Percentiles rank a stretch among this genome's conserved stretches.
These are phyloP conservation scores for Hartigia nigra DNA, from an alignment of 2,888 invertebrate genomes.

Conservation along the genomic window DNA sequence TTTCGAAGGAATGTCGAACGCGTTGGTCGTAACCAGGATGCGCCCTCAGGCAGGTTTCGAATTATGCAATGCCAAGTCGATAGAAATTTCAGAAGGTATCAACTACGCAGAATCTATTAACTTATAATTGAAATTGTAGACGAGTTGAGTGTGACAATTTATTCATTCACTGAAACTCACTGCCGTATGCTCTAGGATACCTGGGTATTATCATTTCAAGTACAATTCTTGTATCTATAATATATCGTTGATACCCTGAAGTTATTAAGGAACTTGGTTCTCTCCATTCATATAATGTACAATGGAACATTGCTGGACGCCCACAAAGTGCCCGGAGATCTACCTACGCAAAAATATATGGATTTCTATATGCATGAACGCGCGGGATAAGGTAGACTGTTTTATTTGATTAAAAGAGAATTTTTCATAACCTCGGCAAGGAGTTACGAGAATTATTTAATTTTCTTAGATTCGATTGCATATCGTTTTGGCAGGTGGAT, in stretches of 20 bases:
- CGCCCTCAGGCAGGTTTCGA: constrained; percentile 13
- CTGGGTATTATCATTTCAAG: neutral
- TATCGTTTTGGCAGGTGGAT: neutral
- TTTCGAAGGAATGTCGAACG: constrained; percentile 14
- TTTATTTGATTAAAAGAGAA: neutral
- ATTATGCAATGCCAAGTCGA: constrained; percentile 31
- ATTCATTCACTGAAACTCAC: neutral
- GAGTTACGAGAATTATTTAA: neutral
- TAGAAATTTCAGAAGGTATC: neutral
- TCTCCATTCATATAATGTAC: neutral
- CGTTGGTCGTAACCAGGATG: constrained; percentile 27
- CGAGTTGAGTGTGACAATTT: neutral
- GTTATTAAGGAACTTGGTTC: neutral
- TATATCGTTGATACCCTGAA: neutral
- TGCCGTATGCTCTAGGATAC: neutral
- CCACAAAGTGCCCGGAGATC: neutral
- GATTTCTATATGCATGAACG: neutral
- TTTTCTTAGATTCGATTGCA: neutral
- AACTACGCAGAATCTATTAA: neutral
- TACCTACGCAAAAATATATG: neutral
- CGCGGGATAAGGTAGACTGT: neutral
- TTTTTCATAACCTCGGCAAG: neutral
- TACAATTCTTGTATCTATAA: neutral
- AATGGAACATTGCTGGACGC: neutral
- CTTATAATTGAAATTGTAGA: neutral